Evolutionary conservation across 2,113 vertebrate genomes (phyloP), one percentile per base, ranked within the genome.

Genomic region (Oriolus oriolus): DNA sequence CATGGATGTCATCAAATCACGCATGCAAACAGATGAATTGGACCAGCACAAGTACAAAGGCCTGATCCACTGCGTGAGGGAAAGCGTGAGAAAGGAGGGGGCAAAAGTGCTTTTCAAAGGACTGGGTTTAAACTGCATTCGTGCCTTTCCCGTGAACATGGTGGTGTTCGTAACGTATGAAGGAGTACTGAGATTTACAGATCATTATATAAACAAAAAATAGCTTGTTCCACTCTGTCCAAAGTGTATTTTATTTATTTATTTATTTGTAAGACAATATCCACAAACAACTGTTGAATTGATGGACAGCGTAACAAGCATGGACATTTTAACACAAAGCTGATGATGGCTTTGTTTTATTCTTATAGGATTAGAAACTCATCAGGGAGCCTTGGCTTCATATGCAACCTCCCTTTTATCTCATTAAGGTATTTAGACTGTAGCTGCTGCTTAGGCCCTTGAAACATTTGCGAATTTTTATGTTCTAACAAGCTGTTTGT

Each of bases 1-100:
- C 53, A 98, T 99, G 99, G 99, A 99, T 11, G 98, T 99, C 94
- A 98, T 99, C 95, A 99, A 99, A 91, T 98, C 99, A 1, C 98
- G 99, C 18, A 97, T 99, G 94, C 99, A 99, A 95, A 97, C 94
- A 21, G 99, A 99, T 3, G 98, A 98, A 16, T 94, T 61, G 1
- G 97, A 97, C 16, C 97, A 96, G 82, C 97, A 84, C 86, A 98
- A 94, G 45, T 99, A 99, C 97, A 98, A 75, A 57, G 99, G 99
- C 53, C 97, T 99, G 14, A 13, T 98, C 16, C 99, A 99, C 95
- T 99, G 99, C 14, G 56, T 98, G 39, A 90, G 94, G 21, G 97
- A 98, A 88, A 99, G 99, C 0, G 89, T 98, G 54, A 98, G 96
- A 30, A 88, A 96, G 66, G 99, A 99, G 82, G 99, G 99, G 11